phyloP scores from a whole-genome alignment of 2,888 invertebrate species.

The Emmelina monodactyla region DNA sequence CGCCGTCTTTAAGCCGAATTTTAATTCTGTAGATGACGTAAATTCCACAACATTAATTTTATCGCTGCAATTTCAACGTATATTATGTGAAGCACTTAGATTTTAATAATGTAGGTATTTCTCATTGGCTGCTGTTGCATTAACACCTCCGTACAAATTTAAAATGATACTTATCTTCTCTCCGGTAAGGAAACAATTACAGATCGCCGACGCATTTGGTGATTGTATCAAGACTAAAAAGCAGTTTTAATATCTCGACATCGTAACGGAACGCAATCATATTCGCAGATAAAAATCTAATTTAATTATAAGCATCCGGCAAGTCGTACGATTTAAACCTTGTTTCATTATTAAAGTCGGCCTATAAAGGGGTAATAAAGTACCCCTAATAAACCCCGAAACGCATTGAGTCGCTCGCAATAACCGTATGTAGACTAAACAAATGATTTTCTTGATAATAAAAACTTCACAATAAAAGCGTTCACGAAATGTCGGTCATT shows the following conservation, averaged over 20 bases:
- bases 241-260: conserved; percentile 28
- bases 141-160: conserved; percentile 19
- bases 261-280: conserved; percentile 41
- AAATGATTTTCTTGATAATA: conserved; percentile 62
- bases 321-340: conserved; percentile 28
- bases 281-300: conserved; percentile 49
- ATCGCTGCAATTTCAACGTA: not conserved
- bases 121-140: conserved; percentile 10
- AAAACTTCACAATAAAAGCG: conserved; percentile 64
- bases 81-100: not conserved
- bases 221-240: conserved; percentile 28
- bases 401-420: conserved; percentile 48
- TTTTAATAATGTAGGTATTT: not conserved
- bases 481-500: conserved; percentile 63
- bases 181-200: conserved; percentile 29
- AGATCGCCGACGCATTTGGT: conserved; percentile 30
- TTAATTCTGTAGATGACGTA: conserved; percentile 27
- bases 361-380: conserved; percentile 53
- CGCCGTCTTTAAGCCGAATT: conserved; percentile 34
- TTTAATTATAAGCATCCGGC: conserved; percentile 50
- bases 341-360: conserved; percentile 39
- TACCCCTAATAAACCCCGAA: conserved; percentile 59
- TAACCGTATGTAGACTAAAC: conserved; percentile 63
- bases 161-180: conserved; percentile 26
- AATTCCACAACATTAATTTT: conserved; percentile 25